phyloP scores from a whole-genome alignment of 2,797 vertebrate genomes.

The Crocodylus rhombifer region DNA sequence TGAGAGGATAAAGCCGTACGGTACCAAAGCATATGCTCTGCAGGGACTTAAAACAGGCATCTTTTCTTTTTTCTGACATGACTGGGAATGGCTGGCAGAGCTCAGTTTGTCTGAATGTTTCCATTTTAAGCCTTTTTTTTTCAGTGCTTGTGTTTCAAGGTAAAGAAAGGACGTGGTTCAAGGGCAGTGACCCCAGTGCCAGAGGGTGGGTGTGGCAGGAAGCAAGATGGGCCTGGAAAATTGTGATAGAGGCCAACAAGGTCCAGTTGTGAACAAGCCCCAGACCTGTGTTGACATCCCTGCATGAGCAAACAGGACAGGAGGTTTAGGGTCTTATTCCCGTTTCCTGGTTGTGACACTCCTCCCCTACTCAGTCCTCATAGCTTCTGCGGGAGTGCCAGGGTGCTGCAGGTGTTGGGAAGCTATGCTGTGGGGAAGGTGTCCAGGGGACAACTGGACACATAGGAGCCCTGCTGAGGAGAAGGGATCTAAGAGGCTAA shows the following conservation, averaged over 20 bases:
- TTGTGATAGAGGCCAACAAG: too few relatives aligned
- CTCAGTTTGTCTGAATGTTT: not conserved
- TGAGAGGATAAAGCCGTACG: slow-evolving; percentile 45
- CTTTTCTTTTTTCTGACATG: slow-evolving; percentile 38
- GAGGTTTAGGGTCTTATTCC: too few relatives aligned
- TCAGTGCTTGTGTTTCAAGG: not conserved
- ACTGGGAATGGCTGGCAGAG: not conserved
- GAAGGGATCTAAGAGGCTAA: not conserved
- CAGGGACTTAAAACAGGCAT: slow-evolving; percentile 28
- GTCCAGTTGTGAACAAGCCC: too few relatives aligned
- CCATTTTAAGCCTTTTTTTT: slow-evolving; percentile 8
- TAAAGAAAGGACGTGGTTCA: not conserved
- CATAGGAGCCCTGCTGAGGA: not conserved
- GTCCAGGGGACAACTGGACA: not conserved
- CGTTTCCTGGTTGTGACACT: too few relatives aligned
- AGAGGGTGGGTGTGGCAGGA: too few relatives aligned
- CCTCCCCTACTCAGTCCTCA: not conserved
- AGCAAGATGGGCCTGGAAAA: too few relatives aligned
- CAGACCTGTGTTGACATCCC: too few relatives aligned
- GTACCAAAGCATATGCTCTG: not conserved
- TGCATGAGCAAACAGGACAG: too few relatives aligned
- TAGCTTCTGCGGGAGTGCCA: not conserved
- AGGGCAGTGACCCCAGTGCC: not conserved
- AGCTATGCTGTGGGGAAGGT: not conserved
- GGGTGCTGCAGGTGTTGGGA: not conserved